Evolutionary conservation across 2,888 invertebrate species (phyloP).

Genomic region (Pyrrhia umbra): DNA sequence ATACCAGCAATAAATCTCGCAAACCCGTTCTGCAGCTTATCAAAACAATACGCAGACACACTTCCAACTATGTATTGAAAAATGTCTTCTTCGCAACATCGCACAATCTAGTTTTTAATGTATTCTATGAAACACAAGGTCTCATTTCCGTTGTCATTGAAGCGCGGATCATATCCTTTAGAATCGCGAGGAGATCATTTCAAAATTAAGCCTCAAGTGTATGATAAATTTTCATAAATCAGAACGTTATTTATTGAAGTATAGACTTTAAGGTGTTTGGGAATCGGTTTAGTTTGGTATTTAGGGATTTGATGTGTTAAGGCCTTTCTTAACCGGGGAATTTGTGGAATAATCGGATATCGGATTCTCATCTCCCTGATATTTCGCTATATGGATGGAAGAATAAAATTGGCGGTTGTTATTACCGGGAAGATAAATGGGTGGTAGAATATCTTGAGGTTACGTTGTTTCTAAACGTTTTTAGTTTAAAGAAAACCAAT

Average conservation of each 20-base stretch:
- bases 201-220: constrained; percentile 90
- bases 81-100: constrained; percentile 77
- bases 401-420: constrained; percentile 74
- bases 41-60: constrained; percentile 91
- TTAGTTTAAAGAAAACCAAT: constrained; percentile 42
- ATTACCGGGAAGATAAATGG: constrained; percentile 73
- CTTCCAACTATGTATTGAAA: constrained; percentile 80
- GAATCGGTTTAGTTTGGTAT: constrained; percentile 85
- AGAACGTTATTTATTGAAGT: constrained; percentile 88
- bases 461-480: constrained; percentile 49
- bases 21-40: constrained; percentile 90
- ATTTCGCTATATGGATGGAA: constrained; percentile 73
- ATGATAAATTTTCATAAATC: constrained; percentile 90
- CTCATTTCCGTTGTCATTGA: constrained; percentile 72
- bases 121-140: constrained; percentile 75
- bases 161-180: constrained; percentile 70
- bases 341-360: constrained; percentile 81
- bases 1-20: constrained; percentile 88
- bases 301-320: constrained; percentile 78
- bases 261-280: constrained; percentile 88
- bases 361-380: constrained; percentile 77
- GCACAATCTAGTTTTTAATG: constrained; percentile 69
- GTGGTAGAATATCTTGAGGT: constrained; percentile 47
- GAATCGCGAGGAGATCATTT: constrained; percentile 78
- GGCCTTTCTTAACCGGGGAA: constrained; percentile 74